These are phyloP conservation scores for Dicyrtomina minuta DNA, from an alignment of 2,888 invertebrate genomes.

Conservation along the genomic window DNA sequence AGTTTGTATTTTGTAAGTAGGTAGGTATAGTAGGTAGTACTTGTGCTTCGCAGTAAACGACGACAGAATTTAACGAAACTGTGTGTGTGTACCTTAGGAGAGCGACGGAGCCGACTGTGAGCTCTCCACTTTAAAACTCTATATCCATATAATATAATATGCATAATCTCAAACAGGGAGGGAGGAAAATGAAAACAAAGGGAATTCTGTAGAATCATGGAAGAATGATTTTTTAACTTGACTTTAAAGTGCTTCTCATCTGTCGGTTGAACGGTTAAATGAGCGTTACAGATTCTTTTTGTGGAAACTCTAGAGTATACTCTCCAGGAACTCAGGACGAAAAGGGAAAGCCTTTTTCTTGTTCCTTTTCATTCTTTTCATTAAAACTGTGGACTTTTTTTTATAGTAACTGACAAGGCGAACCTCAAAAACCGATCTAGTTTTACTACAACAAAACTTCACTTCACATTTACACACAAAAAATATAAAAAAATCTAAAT, in stretches of 20 bases:
- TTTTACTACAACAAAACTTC: neutral
- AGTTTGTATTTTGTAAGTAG: too few species aligned
- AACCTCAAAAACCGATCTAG: slow-evolving; percentile 15
- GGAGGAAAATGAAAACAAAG: slow-evolving; percentile 5
- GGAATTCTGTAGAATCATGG: neutral
- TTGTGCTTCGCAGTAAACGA: too few species aligned
- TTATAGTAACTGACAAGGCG: neutral
- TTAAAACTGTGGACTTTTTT: slow-evolving; percentile 5
- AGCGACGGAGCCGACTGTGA: too few species aligned
- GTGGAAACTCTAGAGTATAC: slow-evolving; percentile 4
- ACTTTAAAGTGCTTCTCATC: slow-evolving; percentile 13
- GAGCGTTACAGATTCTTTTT: slow-evolving; percentile 20
- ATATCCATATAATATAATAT: neutral
- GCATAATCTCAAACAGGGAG: neutral
- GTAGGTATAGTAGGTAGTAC: too few species aligned
- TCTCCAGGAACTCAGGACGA: neutral
- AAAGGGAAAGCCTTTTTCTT: slow-evolving; percentile 15
- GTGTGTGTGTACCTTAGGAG: neutral
- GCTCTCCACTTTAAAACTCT: neutral
- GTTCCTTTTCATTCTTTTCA: slow-evolving; percentile 13
- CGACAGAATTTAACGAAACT: too few species aligned
- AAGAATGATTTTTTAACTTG: slow-evolving; percentile 9
- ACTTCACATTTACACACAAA: too few species aligned
- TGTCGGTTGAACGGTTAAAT: slow-evolving; percentile 27
- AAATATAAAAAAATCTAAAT: too few species aligned